Evolutionary conservation across 2,113 vertebrate genomes (phyloP).

Genomic region (Henicopernis longicauda): DNA sequence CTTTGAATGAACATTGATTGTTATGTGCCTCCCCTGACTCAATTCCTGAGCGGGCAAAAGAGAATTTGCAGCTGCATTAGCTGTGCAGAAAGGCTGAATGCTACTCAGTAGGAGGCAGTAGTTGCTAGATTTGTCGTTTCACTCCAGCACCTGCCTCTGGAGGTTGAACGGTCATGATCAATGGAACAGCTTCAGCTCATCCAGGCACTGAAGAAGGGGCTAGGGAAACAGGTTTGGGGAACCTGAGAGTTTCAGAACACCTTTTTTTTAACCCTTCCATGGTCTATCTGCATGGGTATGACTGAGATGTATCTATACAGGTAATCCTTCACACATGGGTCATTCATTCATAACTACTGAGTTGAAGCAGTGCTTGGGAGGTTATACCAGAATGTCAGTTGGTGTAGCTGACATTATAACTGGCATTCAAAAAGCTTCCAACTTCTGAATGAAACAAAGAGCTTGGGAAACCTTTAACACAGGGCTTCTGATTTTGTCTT

Average conservation of each 20-base stretch:
- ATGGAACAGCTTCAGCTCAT: not conserved
- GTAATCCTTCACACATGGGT: not conserved
- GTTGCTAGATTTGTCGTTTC: not conserved
- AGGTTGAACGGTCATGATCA: not conserved
- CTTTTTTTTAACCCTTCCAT: not conserved
- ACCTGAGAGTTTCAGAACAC: not conserved
- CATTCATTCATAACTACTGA: not conserved
- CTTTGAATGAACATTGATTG: not conserved
- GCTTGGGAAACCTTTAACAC: not conserved
- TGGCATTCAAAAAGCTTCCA: not conserved
- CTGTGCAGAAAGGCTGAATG: not conserved
- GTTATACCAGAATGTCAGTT: not conserved
- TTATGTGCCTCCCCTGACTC: not conserved
- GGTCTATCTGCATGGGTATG: not conserved
- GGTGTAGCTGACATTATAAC: not conserved
- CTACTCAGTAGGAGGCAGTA: not conserved
- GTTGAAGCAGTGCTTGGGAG: not conserved
- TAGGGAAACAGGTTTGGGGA: not conserved
- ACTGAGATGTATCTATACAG: not conserved
- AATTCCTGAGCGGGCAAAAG: not conserved
- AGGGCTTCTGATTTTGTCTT: not conserved
- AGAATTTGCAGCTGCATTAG: not conserved
- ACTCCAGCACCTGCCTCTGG: not conserved
- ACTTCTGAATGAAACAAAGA: not conserved
- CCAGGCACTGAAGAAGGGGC: not conserved